Evolutionary conservation across 2,797 vertebrate genomes (phyloP).

Genomic region (Gobio occitaniae): DNA sequence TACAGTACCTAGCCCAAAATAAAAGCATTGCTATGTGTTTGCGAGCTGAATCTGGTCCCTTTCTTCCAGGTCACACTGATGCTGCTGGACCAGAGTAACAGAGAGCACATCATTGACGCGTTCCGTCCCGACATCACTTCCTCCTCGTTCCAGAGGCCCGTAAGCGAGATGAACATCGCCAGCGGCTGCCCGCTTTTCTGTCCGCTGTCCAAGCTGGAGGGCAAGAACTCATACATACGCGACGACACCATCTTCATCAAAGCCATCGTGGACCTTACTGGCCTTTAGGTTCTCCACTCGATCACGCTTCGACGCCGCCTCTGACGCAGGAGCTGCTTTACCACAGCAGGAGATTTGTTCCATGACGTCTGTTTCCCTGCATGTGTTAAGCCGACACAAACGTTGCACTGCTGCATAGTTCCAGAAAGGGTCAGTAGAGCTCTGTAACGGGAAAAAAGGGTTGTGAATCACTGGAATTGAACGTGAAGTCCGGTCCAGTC

Average conservation of each 20-base stretch:
- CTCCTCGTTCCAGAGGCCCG: conserved; percentile 93
- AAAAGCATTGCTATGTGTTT: neutral
- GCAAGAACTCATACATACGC: conserved; percentile 92
- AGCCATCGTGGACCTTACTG: conserved; percentile 94
- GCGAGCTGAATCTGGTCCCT: neutral
- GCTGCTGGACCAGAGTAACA: conserved; percentile 96
- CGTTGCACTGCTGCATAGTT: conserved; percentile 34
- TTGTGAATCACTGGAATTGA: conserved; percentile 33
- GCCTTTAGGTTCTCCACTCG: conserved; percentile 78
- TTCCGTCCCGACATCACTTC: conserved; percentile 93
- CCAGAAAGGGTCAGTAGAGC: conserved; percentile 8
- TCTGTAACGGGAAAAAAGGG: neutral
- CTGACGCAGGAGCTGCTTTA: conserved; percentile 33
- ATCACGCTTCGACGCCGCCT: neutral
- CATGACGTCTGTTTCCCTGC: conserved; percentile 7
- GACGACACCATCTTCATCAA: conserved; percentile 98
- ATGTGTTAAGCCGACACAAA: conserved; percentile 15
- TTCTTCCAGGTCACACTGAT: conserved; percentile 90
- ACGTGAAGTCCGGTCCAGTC: conserved; percentile 43
- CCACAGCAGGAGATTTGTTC: neutral
- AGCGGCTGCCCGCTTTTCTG: conserved; percentile 98
- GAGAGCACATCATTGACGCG: conserved; percentile 95
- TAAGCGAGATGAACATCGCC: conserved; percentile 97
- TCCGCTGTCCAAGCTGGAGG: conserved; percentile 91
- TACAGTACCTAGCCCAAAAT: neutral